phyloP scores from a whole-genome alignment of 2,888 invertebrate species.

The Drosophila hamatofila region DNA sequence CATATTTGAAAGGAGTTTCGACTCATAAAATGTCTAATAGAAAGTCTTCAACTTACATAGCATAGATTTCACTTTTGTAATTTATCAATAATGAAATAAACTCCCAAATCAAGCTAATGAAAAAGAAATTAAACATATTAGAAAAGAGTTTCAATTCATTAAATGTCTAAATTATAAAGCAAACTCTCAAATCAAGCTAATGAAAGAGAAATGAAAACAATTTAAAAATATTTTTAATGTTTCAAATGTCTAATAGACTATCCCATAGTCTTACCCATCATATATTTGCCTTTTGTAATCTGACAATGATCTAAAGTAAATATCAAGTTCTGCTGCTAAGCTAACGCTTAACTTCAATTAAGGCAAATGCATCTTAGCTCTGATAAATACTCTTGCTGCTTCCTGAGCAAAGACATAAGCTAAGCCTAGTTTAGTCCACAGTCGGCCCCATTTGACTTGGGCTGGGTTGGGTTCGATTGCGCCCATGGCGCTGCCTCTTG shows the following conservation, averaged over 20 bases:
- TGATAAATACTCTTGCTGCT: slow-evolving; percentile 9
- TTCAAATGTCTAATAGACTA: background rate
- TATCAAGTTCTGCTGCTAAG: background rate
- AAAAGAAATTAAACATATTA: background rate
- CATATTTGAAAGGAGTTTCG: background rate
- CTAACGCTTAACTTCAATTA: background rate
- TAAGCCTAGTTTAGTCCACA: slow-evolving; percentile 15
- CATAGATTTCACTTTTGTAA: background rate
- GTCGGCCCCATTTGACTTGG: no score
- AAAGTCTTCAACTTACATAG: background rate
- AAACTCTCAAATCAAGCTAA: no score
- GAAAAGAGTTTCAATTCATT: background rate
- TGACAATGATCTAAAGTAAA: background rate
- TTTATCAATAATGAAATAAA: background rate
- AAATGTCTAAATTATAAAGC: no score
- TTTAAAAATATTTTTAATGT: no score
- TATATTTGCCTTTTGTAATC: background rate
- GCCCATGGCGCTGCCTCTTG: slow-evolving; percentile 22
- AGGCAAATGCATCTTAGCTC: background rate
- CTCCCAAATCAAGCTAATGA: no score
- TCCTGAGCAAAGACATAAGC: slow-evolving; percentile 7
- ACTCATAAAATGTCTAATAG: background rate
- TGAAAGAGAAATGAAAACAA: no score
- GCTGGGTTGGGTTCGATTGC: slow-evolving; percentile 5
- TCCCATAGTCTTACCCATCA: background rate